Conservation (phyloP, 2,797 vertebrate genomes). For the Onychomys torridus region DNA sequence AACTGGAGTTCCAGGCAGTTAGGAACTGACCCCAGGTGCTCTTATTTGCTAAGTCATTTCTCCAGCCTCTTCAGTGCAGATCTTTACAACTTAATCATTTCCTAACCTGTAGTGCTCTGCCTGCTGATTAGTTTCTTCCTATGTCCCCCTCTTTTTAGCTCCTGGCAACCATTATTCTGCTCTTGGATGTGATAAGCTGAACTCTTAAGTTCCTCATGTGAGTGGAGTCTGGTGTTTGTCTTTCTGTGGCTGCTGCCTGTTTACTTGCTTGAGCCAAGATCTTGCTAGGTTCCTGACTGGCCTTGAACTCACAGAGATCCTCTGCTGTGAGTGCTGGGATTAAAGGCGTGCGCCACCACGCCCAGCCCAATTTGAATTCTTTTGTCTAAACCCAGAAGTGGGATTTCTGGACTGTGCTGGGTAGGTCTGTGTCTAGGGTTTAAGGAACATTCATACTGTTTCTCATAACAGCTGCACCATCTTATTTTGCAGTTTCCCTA, state of each 20-base stretch:
- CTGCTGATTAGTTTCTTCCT: background rate
- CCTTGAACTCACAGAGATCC: background rate
- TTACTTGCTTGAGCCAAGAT: background rate
- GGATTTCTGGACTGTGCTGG: background rate
- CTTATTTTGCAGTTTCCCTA: background rate
- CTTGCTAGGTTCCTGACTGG: background rate
- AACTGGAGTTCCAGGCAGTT: background rate
- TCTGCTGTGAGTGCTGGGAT: background rate
- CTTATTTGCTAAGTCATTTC: background rate
- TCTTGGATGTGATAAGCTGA: background rate
- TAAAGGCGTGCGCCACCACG: background rate
- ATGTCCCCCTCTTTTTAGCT: background rate
- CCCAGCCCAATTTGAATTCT: too few species aligned
- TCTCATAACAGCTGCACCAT: background rate
- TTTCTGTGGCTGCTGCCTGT: background rate
- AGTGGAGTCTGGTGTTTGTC: background rate
- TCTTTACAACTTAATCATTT: background rate
- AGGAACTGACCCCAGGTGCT: background rate
- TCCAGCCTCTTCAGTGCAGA: background rate
- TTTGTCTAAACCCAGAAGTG: background rate
- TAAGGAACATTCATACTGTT: background rate
- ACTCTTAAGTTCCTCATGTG: background rate
- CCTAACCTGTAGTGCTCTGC: background rate
- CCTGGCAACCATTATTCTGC: background rate
- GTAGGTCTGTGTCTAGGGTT: background rate